Percentiles rank a stretch among this genome's conserved stretches.
phyloP scores from a whole-genome alignment of 2,797 vertebrate species.

The Muscicapa striata region DNA sequence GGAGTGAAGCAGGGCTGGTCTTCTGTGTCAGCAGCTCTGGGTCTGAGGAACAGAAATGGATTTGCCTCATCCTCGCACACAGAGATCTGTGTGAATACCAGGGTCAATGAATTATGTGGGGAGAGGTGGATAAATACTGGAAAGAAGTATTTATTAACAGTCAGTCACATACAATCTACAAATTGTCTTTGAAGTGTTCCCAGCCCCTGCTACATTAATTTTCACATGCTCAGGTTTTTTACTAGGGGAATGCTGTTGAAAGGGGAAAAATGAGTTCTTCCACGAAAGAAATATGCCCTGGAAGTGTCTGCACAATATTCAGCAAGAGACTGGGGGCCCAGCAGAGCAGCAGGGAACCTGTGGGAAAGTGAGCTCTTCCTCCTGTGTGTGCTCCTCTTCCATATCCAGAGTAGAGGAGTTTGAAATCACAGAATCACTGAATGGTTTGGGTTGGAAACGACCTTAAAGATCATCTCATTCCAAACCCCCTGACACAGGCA shows the following conservation, averaged over 20 bases:
- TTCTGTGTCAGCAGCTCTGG: not conserved
- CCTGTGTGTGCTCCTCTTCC: not conserved
- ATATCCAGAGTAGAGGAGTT: accelerated
- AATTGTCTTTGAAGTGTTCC: constrained; percentile 45
- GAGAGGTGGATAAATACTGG: constrained; percentile 34
- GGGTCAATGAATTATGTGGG: constrained; percentile 39
- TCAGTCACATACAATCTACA: constrained; percentile 25
- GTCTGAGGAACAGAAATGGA: constrained; percentile 44
- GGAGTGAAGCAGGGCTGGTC: not conserved
- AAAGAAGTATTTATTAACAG: constrained; percentile 46
- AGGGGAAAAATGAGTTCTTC: not conserved
- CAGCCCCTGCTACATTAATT: constrained; percentile 1
- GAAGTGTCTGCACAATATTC: not conserved
- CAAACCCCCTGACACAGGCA: accelerated
- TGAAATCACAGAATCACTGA: not conserved
- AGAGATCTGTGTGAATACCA: not conserved
- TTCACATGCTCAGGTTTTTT: constrained; percentile 37
- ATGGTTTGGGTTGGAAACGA: not conserved
- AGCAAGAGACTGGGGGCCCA: not conserved
- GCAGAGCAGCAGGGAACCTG: not conserved
- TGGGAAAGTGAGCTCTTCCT: not conserved
- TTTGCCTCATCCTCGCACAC: not conserved
- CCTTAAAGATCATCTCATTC: not conserved
- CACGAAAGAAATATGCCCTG: not conserved
- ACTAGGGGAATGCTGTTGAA: not conserved